phyloP scores from a whole-genome alignment of 2,113 vertebrate genomes.

The Pangasianodon gigas region DNA sequence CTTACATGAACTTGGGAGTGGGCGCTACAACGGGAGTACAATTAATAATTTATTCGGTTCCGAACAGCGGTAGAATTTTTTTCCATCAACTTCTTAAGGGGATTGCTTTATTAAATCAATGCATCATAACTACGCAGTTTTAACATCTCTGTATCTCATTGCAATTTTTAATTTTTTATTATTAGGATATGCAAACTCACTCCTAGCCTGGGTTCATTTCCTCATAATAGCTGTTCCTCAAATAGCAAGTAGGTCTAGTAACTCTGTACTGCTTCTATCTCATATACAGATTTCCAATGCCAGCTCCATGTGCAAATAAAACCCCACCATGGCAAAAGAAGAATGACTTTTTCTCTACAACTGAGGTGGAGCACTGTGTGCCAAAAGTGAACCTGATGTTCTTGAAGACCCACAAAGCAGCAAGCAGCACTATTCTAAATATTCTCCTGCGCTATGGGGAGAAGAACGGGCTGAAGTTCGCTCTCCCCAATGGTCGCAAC shows the following conservation, averaged over 20 bases:
- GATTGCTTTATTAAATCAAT: not conserved
- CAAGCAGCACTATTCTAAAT: conserved; percentile 94
- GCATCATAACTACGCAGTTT: not conserved
- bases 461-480: conserved; percentile 85
- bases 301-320: conserved; percentile 72
- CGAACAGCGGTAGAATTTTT: not conserved
- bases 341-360: accelerated
- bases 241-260: not conserved
- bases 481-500: conserved; percentile 85
- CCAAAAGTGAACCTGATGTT: conserved; percentile 87
- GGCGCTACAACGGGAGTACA: not conserved
- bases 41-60: not conserved
- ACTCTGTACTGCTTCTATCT: not conserved
- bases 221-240: not conserved
- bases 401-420: conserved; percentile 97
- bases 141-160: not conserved
- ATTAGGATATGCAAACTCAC: not conserved
- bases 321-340: not conserved
- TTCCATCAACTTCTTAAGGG: not conserved
- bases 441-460: conserved; percentile 94
- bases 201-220: not conserved
- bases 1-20: not conserved
- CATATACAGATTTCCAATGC: conserved; percentile 66
- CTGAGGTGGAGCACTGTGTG: conserved; percentile 62
- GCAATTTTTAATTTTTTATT: not conserved